phyloP scores from a whole-genome alignment of 2,888 invertebrate genomes.

The Stenchaetothrips biformis region DNA sequence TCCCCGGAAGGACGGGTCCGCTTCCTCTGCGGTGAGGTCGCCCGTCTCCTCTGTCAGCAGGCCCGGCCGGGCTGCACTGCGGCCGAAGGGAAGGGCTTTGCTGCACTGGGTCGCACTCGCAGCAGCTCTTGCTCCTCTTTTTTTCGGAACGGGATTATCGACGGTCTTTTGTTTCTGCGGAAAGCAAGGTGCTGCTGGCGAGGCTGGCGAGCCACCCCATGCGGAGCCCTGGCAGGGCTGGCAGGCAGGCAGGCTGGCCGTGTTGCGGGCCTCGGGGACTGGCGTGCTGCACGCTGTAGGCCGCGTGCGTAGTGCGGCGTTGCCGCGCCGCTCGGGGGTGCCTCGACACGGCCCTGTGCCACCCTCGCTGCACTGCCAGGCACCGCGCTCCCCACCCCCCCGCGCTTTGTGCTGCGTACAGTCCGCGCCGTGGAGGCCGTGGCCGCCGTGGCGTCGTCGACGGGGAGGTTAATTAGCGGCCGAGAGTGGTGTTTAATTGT shows the following conservation, averaged over 20 bases:
- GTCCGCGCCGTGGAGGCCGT: neutral
- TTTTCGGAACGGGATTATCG: no score
- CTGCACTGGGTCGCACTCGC: no score
- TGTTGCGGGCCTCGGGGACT: neutral
- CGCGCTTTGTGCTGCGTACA: neutral
- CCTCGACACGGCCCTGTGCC: neutral
- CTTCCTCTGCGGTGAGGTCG: no score
- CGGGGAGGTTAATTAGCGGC: neutral
- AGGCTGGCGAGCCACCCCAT: no score
- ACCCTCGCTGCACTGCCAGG: slow-evolving; percentile 5
- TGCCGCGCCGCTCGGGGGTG: neutral
- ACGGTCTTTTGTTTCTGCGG: no score
- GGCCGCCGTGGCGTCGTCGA: neutral
- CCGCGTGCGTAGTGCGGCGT: no score
- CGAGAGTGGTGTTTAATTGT: neutral
- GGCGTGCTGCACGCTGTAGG: neutral
- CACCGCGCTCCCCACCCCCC: neutral
- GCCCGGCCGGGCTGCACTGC: no score
- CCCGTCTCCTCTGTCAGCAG: no score
- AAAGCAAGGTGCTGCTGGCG: no score
- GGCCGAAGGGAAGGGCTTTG: no score
- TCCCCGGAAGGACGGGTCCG: no score
- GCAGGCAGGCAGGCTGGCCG: neutral
- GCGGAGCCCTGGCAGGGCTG: neutral
- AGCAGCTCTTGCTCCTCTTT: no score